Evolutionary conservation across 2,797 vertebrate species (phyloP).

Genomic region (Lacerta viridis): DNA sequence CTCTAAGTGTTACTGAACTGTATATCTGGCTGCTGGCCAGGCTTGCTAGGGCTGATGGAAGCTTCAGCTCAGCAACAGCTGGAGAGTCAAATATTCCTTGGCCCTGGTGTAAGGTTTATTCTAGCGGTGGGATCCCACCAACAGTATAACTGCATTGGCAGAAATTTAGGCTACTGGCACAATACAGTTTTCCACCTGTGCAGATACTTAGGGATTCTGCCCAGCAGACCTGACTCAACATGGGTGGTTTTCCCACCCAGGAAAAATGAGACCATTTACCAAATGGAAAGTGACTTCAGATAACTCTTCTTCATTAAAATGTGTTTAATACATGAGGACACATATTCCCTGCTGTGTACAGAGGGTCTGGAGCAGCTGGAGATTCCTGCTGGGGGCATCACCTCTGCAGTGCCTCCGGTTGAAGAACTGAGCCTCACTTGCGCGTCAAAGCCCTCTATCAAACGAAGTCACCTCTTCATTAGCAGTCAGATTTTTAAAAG

Average conservation of each 20-base stretch:
- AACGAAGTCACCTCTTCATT: constrained; percentile 48
- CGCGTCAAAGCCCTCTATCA: constrained; percentile 49
- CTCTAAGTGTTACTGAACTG: too few species aligned
- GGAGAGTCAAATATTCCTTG: too few species aligned
- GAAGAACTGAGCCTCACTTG: constrained; percentile 44
- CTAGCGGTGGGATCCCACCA: not conserved
- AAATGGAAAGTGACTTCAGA: constrained; percentile 42
- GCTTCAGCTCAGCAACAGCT: too few species aligned
- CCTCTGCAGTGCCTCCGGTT: constrained; percentile 29
- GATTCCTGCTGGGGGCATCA: constrained; percentile 30
- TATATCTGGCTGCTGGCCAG: too few species aligned
- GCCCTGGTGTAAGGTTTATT: not conserved
- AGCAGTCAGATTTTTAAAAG: constrained; percentile 52
- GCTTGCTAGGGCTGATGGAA: too few species aligned
- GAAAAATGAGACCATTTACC: constrained; percentile 14
- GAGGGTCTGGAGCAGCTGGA: constrained; percentile 32
- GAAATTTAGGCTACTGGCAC: not conserved
- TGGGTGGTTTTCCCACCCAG: not conserved
- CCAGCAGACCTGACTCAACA: not conserved
- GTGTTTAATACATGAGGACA: constrained; percentile 31
- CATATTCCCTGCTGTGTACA: not conserved
- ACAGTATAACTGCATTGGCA: not conserved
- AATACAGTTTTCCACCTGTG: not conserved
- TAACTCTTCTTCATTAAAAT: constrained; percentile 48
- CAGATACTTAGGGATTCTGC: not conserved